A percentile compares a stretch with the other conserved stretches of the same genome.
phyloP scores from a whole-genome alignment of 1,140 invertebrate genomes.

The Tribolium castaneum region DNA sequence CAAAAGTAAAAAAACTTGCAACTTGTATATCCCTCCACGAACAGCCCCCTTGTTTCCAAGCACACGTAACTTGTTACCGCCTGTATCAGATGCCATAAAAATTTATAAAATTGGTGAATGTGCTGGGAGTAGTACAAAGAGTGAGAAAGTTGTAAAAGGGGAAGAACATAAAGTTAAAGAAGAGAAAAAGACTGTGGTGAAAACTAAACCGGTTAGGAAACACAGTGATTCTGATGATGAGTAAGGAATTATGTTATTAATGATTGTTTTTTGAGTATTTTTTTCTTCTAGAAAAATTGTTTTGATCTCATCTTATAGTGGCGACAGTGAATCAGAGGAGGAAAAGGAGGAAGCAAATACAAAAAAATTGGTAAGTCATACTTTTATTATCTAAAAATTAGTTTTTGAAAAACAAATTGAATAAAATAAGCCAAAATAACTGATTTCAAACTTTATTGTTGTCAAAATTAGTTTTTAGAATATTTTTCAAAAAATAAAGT shows the following conservation, averaged over 20 bases:
- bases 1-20: constrained; percentile 35
- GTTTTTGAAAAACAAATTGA: too few relatives aligned
- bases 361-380: neutral
- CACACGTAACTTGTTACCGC: constrained; percentile 28
- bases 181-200: constrained; percentile 36
- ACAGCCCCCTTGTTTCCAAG: constrained; percentile 45
- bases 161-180: neutral
- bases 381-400: too few relatives aligned
- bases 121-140: neutral
- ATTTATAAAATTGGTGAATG: constrained; percentile 48
- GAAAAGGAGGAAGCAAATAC: constrained; percentile 49
- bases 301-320: constrained; percentile 71
- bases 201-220: constrained; percentile 36
- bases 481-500: too few relatives aligned
- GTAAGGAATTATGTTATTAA: constrained; percentile 59
- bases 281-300: constrained; percentile 68
- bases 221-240: constrained; percentile 66
- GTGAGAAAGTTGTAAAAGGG: constrained; percentile 29
- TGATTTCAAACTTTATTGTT: too few relatives aligned
- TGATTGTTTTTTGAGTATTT: constrained; percentile 38
- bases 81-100: constrained; percentile 42
- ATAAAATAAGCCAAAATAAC: neutral
- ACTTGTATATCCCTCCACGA: constrained; percentile 47
- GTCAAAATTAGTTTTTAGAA: too few relatives aligned
- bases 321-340: constrained; percentile 64